Base-by-base conservation (phyloP, 2,888 invertebrate species). In the Platycheirus albimanus region DNA sequence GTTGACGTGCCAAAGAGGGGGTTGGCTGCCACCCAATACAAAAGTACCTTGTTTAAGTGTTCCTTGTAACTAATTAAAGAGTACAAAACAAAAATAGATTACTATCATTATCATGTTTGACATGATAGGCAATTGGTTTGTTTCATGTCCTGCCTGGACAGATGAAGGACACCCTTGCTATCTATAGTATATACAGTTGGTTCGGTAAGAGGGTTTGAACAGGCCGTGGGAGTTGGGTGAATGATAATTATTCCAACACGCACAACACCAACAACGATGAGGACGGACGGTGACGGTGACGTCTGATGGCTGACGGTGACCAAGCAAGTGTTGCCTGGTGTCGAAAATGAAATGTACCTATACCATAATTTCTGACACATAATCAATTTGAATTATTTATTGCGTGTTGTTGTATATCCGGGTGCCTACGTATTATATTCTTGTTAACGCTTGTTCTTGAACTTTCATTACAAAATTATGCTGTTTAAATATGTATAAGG, bases 351-450 rank as follows among this genome's bases (percentile, higher is more conserved):
- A 83, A 78, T 74, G 69, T 74, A 11, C 15, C 28, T 61, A 58
- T 58, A 78, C n/a, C n/a, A n/a, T 69, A 78, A 83, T 78, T 78
- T 78, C 58, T 83, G 83, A 78, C 83, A 78, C 83, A 83, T 78
- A 78, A 83, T 83, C 83, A 83, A 83, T 78, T 83, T 83, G 67
- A 83, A 83, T 83, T 77, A 83, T 83, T 83, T 77, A 83, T 69
- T 69, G 64, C 71, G 58, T 38, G 70, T 56, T 56, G 64, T 52
- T 49, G 30, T 28, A 61, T 66, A 61, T 72, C 66, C 61, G 72
- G 58, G 24, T 2, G 61, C n/a, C n/a, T n/a, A n/a, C n/a, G n/a
- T 41, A 61, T 61, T 61, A 81, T 63, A 54, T 67, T 63, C 76
- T 66, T 77, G 71, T 76, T 71, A 67, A 71, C 76, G 69, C 64